Conservation (phyloP, 2,888 invertebrate genomes). For the Drosophila anomalipes region DNA sequence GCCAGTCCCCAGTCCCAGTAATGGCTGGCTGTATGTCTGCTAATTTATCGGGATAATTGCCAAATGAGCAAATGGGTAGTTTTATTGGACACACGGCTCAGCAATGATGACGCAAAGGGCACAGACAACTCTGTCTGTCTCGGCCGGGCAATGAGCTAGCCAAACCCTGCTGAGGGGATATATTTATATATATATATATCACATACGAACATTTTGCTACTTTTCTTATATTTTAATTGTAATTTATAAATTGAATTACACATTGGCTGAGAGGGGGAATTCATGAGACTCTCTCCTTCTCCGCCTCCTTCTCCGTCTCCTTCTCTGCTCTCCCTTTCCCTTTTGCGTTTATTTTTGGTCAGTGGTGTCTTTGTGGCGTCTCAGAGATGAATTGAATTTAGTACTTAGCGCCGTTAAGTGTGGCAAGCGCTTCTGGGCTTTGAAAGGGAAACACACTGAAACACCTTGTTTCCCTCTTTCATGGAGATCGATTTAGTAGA, state of each 20-base stretch:
- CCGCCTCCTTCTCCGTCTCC: background rate
- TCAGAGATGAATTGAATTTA: slow-evolving; percentile 78
- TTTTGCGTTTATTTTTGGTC: background rate
- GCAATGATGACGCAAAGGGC: slow-evolving; percentile 80
- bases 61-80: slow-evolving; percentile 85
- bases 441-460: slow-evolving; percentile 4
- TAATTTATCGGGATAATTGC: slow-evolving; percentile 85
- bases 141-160: background rate
- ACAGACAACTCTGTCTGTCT: slow-evolving; percentile 24
- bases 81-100: slow-evolving; percentile 82
- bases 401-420: slow-evolving; percentile 57
- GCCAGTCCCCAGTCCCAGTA: background rate
- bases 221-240: slow-evolving; percentile 82
- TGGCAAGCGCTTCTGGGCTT: slow-evolving; percentile 43
- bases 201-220: slow-evolving; percentile 39
- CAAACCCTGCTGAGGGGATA: background rate
- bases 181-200: background rate
- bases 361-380: slow-evolving; percentile 35
- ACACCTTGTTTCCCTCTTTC: slow-evolving; percentile 18
- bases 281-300: background rate
- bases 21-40: slow-evolving; percentile 55
- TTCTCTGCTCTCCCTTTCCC: background rate
- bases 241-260: slow-evolving; percentile 83
- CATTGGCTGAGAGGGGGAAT: slow-evolving; percentile 50
- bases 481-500: slow-evolving; percentile 55